Evolutionary conservation across 1,140 invertebrate species (phyloP).

Genomic region (Lordiphosa mommai): DNA sequence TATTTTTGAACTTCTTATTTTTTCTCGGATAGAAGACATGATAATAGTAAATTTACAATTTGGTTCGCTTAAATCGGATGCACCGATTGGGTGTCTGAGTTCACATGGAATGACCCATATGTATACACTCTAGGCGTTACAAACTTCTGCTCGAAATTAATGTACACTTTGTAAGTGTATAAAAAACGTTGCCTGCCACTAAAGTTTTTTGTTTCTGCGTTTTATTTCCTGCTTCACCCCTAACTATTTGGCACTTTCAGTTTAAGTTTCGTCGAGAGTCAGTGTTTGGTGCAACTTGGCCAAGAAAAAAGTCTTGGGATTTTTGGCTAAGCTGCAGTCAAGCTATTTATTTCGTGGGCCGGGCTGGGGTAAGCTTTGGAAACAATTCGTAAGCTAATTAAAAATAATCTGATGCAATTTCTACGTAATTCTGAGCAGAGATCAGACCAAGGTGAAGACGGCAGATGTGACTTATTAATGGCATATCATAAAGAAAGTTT

Average conservation of each 20-base stretch:
- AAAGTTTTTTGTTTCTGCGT: conserved; percentile 44
- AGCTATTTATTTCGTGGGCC: conserved; percentile 35
- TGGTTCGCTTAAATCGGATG: too few relatives aligned
- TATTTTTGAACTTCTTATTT: too few relatives aligned
- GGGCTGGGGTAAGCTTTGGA: neutral
- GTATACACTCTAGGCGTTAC: too few relatives aligned
- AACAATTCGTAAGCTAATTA: conserved; percentile 46
- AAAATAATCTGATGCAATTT: conserved; percentile 55
- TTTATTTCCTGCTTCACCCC: conserved; percentile 7
- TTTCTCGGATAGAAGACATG: too few relatives aligned
- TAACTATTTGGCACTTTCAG: conserved; percentile 19
- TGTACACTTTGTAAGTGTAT: too few relatives aligned
- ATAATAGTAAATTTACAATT: too few relatives aligned
- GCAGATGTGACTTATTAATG: neutral
- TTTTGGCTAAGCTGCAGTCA: conserved; percentile 23
- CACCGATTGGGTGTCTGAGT: too few relatives aligned
- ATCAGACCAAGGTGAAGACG: conserved; percentile 2
- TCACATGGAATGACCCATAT: too few relatives aligned
- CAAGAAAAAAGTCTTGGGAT: conserved; percentile 19
- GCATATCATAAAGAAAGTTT: neutral
- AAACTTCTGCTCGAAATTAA: too few relatives aligned
- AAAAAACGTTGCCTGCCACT: conserved; percentile 4
- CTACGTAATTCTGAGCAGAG: conserved; percentile 33
- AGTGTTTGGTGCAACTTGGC: conserved; percentile 9
- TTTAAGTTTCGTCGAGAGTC: conserved; percentile 20